Percentiles rank a stretch among this genome's conserved stretches.
These are phyloP conservation scores for Coptotermes formosanus DNA, from an alignment of 1,140 invertebrate species.

Conservation along the genomic window DNA sequence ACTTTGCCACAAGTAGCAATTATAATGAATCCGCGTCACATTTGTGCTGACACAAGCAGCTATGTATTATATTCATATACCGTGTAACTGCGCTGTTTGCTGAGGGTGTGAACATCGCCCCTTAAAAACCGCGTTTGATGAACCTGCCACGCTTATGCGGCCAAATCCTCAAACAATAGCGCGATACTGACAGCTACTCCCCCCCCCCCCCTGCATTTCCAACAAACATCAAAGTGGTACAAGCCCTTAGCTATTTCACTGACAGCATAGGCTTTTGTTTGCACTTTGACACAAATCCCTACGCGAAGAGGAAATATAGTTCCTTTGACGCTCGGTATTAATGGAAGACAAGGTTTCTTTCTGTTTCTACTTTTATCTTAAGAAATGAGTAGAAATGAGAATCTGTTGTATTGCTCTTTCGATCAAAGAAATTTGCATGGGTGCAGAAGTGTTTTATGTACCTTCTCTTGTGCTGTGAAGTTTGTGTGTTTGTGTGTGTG, in stretches of 20 bases:
- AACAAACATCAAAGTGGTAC: neutral
- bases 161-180: slow-evolving; percentile 18
- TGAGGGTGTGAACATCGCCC: neutral
- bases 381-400: neutral
- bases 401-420: neutral
- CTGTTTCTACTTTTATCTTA: neutral
- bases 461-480: no score
- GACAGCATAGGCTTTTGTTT: neutral
- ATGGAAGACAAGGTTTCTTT: neutral
- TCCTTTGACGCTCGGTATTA: neutral
- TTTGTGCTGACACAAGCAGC: neutral
- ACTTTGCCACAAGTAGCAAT: neutral
- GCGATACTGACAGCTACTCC: neutral
- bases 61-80: neutral
- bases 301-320: slow-evolving; percentile 1
- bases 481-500: no score
- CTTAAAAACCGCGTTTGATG: slow-evolving; percentile 18
- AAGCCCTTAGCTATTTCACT: neutral
- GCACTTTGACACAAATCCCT: neutral
- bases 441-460: no score
- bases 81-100: neutral
- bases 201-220: neutral
- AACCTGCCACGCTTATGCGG: neutral
- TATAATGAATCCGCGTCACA: neutral
- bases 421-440: neutral